Base-by-base conservation (phyloP, 2,888 invertebrate species). In the Hesperia comma region DNA sequence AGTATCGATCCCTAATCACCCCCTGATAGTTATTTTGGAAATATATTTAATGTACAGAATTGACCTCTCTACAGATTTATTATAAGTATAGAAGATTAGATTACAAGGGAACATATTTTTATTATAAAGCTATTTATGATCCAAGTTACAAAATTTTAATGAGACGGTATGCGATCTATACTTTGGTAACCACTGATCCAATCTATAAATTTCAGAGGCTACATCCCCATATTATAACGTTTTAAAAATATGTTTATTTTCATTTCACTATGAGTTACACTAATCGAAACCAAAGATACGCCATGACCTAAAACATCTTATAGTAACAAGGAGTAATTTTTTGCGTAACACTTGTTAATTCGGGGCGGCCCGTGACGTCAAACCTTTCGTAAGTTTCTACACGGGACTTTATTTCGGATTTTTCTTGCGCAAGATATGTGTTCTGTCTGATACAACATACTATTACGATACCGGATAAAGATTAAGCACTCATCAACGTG, bases 331-430 rank as follows among this genome's bases (percentile, higher is more conserved):
- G 63, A 70, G 62, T 66, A 80, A 75, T 80, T 84, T 80, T 84
- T 85, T 85, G 76, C 83, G 84, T 80, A 86, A 87, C 80, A 77
- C 76, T 75, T 79, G 82, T 84, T 82, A 80, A 79, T 79, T 80
- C 72, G 72, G 78, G 76, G 75, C 75, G 69, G 74, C 75, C 77
- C 73, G 79, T 82, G 83, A 82, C 82, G 83, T 76, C 73, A 70
- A 73, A 73, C 77, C 78, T 84, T 86, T 85, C 86, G 78, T 75
- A 79, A 78, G 71, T 73, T 71, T 68, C 73, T 72, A 68, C 78
- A 79, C 80, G 78, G 80, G 78, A 76, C 79, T 86, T 85, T 88
- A 88, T 87, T 87, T 85, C 80, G 77, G 82, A 78, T 76, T 74
- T 75, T 77, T 76, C 82, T 90, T 90, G 83, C 90, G 88, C 86